These are phyloP conservation scores for Parus major DNA, from an alignment of 2,113 vertebrate genomes.

Conservation along the genomic window DNA sequence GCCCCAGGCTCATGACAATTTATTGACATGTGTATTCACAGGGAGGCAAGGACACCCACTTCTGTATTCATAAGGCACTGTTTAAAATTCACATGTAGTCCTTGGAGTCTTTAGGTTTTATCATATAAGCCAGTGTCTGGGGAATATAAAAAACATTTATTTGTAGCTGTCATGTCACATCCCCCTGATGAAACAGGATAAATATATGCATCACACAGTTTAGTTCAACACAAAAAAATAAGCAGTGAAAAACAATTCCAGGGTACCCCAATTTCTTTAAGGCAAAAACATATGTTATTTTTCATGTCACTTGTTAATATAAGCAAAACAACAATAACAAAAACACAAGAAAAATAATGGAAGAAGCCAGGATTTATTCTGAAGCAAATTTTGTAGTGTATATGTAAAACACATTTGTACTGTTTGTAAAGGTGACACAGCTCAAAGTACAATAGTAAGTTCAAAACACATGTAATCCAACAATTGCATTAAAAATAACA, in stretches of 20 bases:
- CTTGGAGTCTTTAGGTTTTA: not conserved
- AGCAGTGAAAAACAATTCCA: not conserved
- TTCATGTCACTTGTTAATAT: not conserved
- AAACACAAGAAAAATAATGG: not conserved
- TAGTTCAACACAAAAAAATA: not conserved
- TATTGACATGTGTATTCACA: not conserved
- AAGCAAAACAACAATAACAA: not conserved
- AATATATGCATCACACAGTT: not conserved
- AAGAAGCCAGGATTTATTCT: not conserved
- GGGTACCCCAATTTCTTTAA: not conserved
- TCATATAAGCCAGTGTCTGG: not conserved
- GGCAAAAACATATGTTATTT: not conserved
- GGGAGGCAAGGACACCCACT: not conserved
- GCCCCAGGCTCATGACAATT: not conserved
- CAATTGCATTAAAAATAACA: not conserved
- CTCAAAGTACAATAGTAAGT: not conserved
- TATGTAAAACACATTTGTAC: not conserved
- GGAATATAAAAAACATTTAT: not conserved
- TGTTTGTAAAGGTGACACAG: not conserved
- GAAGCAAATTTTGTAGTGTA: not conserved
- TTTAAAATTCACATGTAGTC: slow-evolving; percentile 12
- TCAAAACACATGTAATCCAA: not conserved
- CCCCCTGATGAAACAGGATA: not conserved
- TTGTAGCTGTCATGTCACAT: not conserved
- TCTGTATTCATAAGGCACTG: not conserved